Conservation (phyloP, 2,888 invertebrate genomes). For the Gandaritis pyraliata region DNA sequence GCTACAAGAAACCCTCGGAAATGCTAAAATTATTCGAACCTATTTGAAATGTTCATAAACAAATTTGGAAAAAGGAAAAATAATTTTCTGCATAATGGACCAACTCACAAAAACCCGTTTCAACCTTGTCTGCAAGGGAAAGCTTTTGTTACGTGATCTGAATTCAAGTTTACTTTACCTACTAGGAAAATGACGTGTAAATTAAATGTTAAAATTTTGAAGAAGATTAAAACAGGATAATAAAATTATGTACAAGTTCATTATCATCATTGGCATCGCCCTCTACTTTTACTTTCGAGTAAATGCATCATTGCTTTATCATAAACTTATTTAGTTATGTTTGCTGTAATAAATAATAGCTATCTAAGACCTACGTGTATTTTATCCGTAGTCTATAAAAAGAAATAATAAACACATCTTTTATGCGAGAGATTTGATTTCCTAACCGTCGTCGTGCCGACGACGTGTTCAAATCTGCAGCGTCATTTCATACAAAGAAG, state of each 20-base stretch:
- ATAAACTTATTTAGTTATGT: too few species aligned
- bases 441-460: too few species aligned
- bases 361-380: too few species aligned
- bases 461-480: too few species aligned
- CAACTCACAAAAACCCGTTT: conserved; percentile 27
- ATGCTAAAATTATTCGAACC: conserved; percentile 5
- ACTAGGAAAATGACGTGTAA: conserved; percentile 22
- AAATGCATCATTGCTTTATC: too few species aligned
- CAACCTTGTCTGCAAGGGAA: conserved; percentile 31
- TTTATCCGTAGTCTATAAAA: too few species aligned
- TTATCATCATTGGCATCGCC: too few species aligned
- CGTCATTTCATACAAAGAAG: too few species aligned
- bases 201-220: conserved; percentile 19
- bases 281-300: too few species aligned
- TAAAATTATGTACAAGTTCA: background rate
- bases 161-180: conserved; percentile 14
- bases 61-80: conserved; percentile 19
- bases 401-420: too few species aligned
- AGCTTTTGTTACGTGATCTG: conserved; percentile 32
- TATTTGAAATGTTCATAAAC: conserved; percentile 17
- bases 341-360: too few species aligned
- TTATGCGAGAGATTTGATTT: too few species aligned
- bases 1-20: background rate
- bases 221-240: background rate
- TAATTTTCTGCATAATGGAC: conserved; percentile 26